Evolutionary conservation across 2,113 vertebrate species (phyloP), one percentile per base, ranked within the genome.

Genomic region (Festucalex cinctus): DNA sequence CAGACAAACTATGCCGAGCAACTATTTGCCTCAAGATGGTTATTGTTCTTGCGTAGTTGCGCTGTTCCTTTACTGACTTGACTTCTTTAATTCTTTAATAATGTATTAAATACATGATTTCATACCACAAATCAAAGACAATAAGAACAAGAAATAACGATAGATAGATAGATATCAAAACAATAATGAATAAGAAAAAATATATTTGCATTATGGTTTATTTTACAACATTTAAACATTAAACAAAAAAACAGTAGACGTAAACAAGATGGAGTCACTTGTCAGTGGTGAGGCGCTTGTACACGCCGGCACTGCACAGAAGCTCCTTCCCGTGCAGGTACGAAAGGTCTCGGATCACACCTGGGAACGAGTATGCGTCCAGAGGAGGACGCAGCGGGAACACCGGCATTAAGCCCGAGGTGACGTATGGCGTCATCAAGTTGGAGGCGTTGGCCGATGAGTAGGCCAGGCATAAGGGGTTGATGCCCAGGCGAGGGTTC

Each of bases 341-440:
- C 2, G 93, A 88, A 3, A 92, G 72, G 78, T 94, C 92, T 66
- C 92, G 89, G 63, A 94, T 88, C 84, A 94, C 83, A 69, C 92
- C 90, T 5, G 93, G 91, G 68, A 95, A 90, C 0, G 91, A 80
- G 66, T 92, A 93, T 0, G 86, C 82, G 86, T 94, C 93, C 85
- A 93, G 51, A 5, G 83, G 80, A 9, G 94, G 91, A 9, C 83
- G 90, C 63, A 94, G 89, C 65, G 94, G 91, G 46, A 95, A 87
- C n/a, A 91, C 65, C 3, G 94, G 93, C 81, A 95, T 86, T 63
- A 94, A 75, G 37, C 94, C 92, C 22, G 94, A 89, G 0, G 92
- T 89, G 76, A 95, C 65, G 54, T 94, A 95, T 0, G 94, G 93
- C 0, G 93, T 89, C 86, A 94, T 86, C 35, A 94, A 90, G 14